These are phyloP conservation scores for Lateolabrax maculatus DNA, from an alignment of 2,797 vertebrate species.

Conservation along the genomic window DNA sequence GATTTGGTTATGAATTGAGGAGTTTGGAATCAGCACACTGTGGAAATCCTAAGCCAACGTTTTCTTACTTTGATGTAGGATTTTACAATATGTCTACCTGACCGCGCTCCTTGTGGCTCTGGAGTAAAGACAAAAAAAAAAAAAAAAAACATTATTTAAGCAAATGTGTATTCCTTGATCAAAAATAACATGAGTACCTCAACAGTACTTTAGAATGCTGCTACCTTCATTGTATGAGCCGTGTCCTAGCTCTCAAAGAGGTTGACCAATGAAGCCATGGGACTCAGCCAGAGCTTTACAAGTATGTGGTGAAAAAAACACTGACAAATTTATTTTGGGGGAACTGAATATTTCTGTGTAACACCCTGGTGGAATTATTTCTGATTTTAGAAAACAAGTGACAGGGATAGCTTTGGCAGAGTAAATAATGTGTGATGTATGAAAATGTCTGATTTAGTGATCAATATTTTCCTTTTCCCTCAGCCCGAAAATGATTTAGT, in stretches of 20 bases:
- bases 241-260: conserved; percentile 83
- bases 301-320: conserved; percentile 84
- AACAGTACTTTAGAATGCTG: conserved; percentile 81
- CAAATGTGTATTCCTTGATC: conserved; percentile 70
- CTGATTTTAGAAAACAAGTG: conserved; percentile 48
- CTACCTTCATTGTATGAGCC: conserved; percentile 82
- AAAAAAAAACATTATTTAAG: conserved; percentile 55
- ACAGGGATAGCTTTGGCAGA: conserved; percentile 50
- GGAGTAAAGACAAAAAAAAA: conserved; percentile 62
- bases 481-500: conserved; percentile 42
- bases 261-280: conserved; percentile 87
- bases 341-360: conserved; percentile 71
- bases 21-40: conserved; percentile 76
- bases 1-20: conserved; percentile 79
- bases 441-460: conserved; percentile 64
- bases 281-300: conserved; percentile 87
- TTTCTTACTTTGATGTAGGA: conserved; percentile 69
- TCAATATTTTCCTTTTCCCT: conserved; percentile 50
- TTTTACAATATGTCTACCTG: conserved; percentile 81
- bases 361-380: conserved; percentile 56
- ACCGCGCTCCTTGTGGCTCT: conserved; percentile 65
- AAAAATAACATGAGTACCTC: conserved; percentile 77
- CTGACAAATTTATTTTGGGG: conserved; percentile 73
- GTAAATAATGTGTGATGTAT: conserved; percentile 59
- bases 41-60: conserved; percentile 71